Base-by-base conservation (phyloP, 2,797 vertebrate genomes). In the Botia almorhae region DNA sequence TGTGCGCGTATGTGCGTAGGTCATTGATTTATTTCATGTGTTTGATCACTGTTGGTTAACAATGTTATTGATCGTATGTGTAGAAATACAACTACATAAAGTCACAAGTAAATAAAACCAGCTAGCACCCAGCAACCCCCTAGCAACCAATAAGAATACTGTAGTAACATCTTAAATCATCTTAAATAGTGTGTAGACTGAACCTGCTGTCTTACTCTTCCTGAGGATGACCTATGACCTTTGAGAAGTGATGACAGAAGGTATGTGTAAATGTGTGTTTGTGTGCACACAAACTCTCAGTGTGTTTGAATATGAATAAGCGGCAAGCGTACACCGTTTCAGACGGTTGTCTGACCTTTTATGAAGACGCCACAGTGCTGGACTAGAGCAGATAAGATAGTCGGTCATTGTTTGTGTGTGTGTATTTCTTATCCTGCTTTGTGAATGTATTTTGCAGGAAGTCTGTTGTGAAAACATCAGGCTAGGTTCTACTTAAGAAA, bases 301-400 rank as follows among this genome's bases (percentile, higher is more conserved):
- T 64, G 10, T 73, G 29, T 82, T 60, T 79, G 7, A 64, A 69
- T 63, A 72, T 64, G 4, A 19, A 64, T 63, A 21, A 56, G 73
- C 69, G 69, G 39, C 69, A 80, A 64, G 58, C 56, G 10, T 69
- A 64, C 3, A 19, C 43, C 36, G 6, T 48, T 13, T 74, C 50
- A 17, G 39, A 73, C 36, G 70, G 39, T 69, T 6, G 33, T 5
- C 21, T 78, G 82, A 72, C 70, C 77, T 84, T 86, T 84, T 10
- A 74, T n/a, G 56, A 55, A 78, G 17, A 71, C 36, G 61, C 12
- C 67, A 67, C 63, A 36, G 61, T 55, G n/a, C 61, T 64, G 61
- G 70, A 58, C n/a, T 33, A 39, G 0, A 65, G 50, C 53, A 68
- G 65, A 81, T 78, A 78, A 53, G 36, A 61, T 12, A 55, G 73